Conservation (phyloP, 2,888 invertebrate genomes). For the Lordiphosa fenestrarum region DNA sequence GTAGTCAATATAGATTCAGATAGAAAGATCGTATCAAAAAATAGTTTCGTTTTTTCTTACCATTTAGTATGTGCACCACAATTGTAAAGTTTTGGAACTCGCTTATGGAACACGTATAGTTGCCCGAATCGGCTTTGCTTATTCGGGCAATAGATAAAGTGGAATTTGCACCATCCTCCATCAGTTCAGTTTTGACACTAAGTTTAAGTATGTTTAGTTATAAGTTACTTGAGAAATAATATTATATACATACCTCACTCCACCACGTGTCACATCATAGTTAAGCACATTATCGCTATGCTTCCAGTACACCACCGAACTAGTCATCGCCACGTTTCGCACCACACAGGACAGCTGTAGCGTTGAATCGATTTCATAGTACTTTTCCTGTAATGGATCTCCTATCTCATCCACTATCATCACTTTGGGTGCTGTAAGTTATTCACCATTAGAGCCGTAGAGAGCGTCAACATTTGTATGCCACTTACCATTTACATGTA, state of each 20-base stretch:
- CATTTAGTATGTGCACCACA: conserved; percentile 82
- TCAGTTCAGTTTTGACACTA: conserved; percentile 82
- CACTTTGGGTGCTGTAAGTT: conserved; percentile 81
- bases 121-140: conserved; percentile 82
- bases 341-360: conserved; percentile 82
- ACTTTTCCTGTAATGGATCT: conserved; percentile 81
- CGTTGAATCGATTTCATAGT: conserved; percentile 83
- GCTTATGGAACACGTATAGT: conserved; percentile 82
- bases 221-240: not conserved
- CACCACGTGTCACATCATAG: conserved; percentile 82
- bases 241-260: conserved; percentile 79
- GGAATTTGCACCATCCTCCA: conserved; percentile 82
- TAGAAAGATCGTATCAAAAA: too few species aligned
- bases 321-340: conserved; percentile 81
- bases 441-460: not conserved
- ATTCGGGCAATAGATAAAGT: conserved; percentile 81
- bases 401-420: conserved; percentile 82
- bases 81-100: conserved; percentile 81
- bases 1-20: too few species aligned
- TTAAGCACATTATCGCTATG: conserved; percentile 82
- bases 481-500: conserved; percentile 81
- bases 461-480: not conserved
- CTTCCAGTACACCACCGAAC: conserved; percentile 82
- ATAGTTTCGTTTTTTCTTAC: conserved; percentile 59
- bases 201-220: not conserved